Base-by-base conservation (phyloP, 2,113 vertebrate species). In the Argyrosomus japonicus region DNA sequence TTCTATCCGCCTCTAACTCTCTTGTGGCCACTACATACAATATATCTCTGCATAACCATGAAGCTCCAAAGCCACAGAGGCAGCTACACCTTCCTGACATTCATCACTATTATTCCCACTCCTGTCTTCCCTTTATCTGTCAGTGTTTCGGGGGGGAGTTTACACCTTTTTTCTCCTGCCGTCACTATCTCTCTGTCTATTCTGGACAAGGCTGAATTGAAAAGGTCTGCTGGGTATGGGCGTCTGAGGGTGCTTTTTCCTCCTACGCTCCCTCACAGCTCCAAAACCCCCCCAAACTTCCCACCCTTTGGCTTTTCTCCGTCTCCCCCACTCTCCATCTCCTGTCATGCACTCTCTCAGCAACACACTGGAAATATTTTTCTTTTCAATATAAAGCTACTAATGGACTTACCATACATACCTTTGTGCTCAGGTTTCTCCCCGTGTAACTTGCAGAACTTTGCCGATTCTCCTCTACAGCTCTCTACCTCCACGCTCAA, bases 91-190 rank as follows among this genome's bases (percentile, higher is more conserved):
- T 77, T 36, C 4, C 67, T 91, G 87, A 92, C 86, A 93, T 94
- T 90, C 89, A 87, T 91, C 90, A 85, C 90, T 89, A 85, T 92
- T 91, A 86, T 92, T 90, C 81, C 82, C 75, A 29, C 73, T 77
- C 63, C 48, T 79, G 78, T 82, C 84, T 80, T 68, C 27, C 63
- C 72, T 83, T 92, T 89, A 85, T 93, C 88, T 89, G 72, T 80
- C 83, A 86, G 71, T 80, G 80, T 89, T 89, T 89, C 88, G 36
- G 36, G 61, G 61, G 48, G 75, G 76, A 75, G 68, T 88, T 70
- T 81, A 81, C 29, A 61, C 54, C 56, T 40, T 77, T 70, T 75
- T 67, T 82, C 78, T 77, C 47, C 36, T n/a, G 63, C 76, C 74
- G 27, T 83, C 83, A 57, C 74, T 82, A 67, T 83, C 81, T 83